Evolutionary conservation across 2,797 vertebrate species (phyloP), one percentile per base, ranked within the genome.

Genomic region (Myiotriccus ornatus): DNA sequence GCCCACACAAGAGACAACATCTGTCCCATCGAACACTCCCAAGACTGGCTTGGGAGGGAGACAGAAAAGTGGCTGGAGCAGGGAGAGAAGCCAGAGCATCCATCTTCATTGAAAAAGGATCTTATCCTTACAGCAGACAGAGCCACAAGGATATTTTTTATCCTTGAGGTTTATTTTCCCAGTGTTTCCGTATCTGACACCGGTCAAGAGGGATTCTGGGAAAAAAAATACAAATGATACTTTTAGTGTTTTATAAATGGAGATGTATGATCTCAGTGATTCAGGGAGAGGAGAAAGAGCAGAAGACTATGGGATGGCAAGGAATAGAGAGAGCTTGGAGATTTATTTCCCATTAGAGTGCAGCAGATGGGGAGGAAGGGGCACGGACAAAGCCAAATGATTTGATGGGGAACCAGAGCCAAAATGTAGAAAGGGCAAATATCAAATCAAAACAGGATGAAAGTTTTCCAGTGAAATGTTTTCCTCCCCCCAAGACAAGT

Each of bases 271-370:
- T 67, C 79, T 82, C 60, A 41, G 71, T 46, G 84, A 75, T 41
- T 81, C 77, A 59, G 69, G 15, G 25, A 87, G 39, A 93, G 64
- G 35, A 91, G 52, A 43, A 68, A 87, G 39, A 93, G 64, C 41
- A 91, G 52, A 43, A 68, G 39, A 52, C n/a, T 44, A 25, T 2
- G 3, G 91, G 50, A 59, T 53, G 15, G 46, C 27, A 69, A 68
- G 63, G 74, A 92, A 89, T 5, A 85, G 83, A 90, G 69, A 87
- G 34, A 87, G 20, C 79, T 63, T 55, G 68, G 84, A 91, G 68
- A 94, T 85, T 92, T 84, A 81, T 92, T 87, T 95, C 68, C 64
- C 34, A n/a, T 89, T 92, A 82, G 25, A 84, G 12, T 20, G 47
- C 3, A 7, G 46, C 34, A 78, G 62, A 55, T 56, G 18, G 41